Evolutionary conservation across 2,888 invertebrate species (phyloP).

Genomic region (Mantis religiosa): DNA sequence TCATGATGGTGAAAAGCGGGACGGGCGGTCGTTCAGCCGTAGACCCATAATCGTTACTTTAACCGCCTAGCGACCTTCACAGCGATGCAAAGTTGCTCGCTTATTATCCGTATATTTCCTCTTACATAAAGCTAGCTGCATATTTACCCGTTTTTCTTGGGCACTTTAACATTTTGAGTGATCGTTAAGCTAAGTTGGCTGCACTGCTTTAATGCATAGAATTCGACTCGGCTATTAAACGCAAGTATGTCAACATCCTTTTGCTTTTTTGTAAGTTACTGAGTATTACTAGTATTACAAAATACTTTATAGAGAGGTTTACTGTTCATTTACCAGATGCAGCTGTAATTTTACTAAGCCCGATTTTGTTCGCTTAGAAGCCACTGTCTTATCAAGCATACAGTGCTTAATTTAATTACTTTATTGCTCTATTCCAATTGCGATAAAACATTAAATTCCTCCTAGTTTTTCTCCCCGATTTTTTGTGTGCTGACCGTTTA

Average conservation of each 20-base stretch:
- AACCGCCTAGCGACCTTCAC: background rate
- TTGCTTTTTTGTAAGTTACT: background rate
- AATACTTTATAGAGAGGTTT: too few relatives aligned
- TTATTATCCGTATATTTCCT: background rate
- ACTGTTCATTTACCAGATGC: too few relatives aligned
- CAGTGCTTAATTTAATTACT: too few relatives aligned
- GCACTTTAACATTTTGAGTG: background rate
- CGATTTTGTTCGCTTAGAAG: too few relatives aligned
- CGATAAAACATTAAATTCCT: too few relatives aligned
- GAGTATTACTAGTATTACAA: too few relatives aligned
- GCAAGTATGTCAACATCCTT: background rate
- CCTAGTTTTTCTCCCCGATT: too few relatives aligned
- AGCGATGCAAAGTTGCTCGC: background rate
- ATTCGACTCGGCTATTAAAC: background rate
- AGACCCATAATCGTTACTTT: background rate
- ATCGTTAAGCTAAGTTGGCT: too few relatives aligned
- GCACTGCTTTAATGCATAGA: background rate
- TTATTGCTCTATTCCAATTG: too few relatives aligned
- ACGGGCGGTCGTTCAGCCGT: background rate
- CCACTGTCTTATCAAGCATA: too few relatives aligned
- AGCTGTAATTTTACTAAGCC: too few relatives aligned
- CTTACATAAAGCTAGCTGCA: background rate
- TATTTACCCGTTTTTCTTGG: background rate
- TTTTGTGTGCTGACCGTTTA: too few relatives aligned
- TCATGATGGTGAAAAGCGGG: background rate